Percentiles rank a stretch among this genome's conserved stretches.
Conservation (phyloP, 2,888 invertebrate species). For the Drosophila mimica region DNA sequence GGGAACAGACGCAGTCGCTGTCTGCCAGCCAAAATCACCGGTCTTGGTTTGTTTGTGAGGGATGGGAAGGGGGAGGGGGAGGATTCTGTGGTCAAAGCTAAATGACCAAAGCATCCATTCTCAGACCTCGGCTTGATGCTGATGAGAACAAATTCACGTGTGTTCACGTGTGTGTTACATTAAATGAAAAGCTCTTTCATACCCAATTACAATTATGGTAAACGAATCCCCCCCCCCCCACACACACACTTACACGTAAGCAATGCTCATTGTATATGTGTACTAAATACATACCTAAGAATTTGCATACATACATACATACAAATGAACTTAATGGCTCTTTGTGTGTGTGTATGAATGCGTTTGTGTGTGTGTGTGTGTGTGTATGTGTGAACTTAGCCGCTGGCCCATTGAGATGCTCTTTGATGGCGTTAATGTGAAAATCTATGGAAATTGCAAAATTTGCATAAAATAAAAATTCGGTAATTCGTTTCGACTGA, state of each 20-base stretch:
- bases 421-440: constrained; percentile 41
- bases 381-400: constrained; percentile 38
- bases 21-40: background rate
- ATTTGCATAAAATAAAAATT: constrained; percentile 42
- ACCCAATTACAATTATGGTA: constrained; percentile 75
- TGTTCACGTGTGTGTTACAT: constrained; percentile 51
- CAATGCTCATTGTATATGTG: background rate
- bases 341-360: constrained; percentile 23
- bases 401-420: constrained; percentile 43
- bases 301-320: background rate
- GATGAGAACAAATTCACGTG: constrained; percentile 20
- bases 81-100: constrained; percentile 49
- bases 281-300: background rate
- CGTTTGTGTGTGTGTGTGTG: constrained; percentile 15
- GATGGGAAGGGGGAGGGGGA: background rate
- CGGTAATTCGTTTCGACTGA: background rate
- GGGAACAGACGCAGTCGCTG: constrained; percentile 7
- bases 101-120: constrained; percentile 51
- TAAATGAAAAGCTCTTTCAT: constrained; percentile 72
- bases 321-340: constrained; percentile 30
- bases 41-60: background rate
- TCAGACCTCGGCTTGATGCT: constrained; percentile 27
- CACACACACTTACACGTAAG: background rate
- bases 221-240: constrained; percentile 24
- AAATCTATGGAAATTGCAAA: constrained; percentile 22